Percentiles rank a stretch among this genome's conserved stretches.
These are phyloP conservation scores for Centroberyx gerrardi DNA, from an alignment of 2,797 vertebrate species.

Conservation along the genomic window DNA sequence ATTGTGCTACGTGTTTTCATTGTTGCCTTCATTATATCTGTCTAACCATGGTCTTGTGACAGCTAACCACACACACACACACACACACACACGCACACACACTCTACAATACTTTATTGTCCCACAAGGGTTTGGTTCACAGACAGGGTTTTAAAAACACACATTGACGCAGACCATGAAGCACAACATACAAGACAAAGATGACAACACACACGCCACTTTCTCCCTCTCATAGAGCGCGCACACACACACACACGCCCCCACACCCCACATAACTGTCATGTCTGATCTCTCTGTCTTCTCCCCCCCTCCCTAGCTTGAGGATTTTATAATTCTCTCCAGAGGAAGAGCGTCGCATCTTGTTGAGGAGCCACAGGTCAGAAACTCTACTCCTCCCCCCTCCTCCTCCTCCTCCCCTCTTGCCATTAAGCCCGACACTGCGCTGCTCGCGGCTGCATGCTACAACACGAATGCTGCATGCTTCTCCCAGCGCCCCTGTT, in stretches of 20 bases:
- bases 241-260: slow-evolving; percentile 6
- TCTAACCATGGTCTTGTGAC: slow-evolving; percentile 49
- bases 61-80: slow-evolving; percentile 44
- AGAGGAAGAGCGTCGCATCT: slow-evolving; percentile 84
- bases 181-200: too few relatives aligned
- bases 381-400: slow-evolving; percentile 75
- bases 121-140: too few relatives aligned
- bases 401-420: slow-evolving; percentile 17
- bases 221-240: too few relatives aligned
- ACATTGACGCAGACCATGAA: too few relatives aligned
- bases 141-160: too few relatives aligned
- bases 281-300: slow-evolving; percentile 82
- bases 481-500: slow-evolving; percentile 47
- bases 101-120: too few relatives aligned
- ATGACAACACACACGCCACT: neutral
- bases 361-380: slow-evolving; percentile 87
- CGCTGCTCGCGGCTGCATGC: slow-evolving; percentile 70
- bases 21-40: slow-evolving; percentile 39
- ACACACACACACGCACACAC: slow-evolving; percentile 16
- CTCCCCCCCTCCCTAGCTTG: slow-evolving; percentile 81
- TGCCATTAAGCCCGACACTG: slow-evolving; percentile 54
- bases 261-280: slow-evolving; percentile 48
- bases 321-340: slow-evolving; percentile 87
- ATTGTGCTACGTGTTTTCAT: slow-evolving; percentile 41
- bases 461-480: slow-evolving; percentile 78